Evolutionary conservation across 1,140 invertebrate genomes (phyloP), one percentile per base, ranked within the genome.

Genomic region (Ceratina japonica): DNA sequence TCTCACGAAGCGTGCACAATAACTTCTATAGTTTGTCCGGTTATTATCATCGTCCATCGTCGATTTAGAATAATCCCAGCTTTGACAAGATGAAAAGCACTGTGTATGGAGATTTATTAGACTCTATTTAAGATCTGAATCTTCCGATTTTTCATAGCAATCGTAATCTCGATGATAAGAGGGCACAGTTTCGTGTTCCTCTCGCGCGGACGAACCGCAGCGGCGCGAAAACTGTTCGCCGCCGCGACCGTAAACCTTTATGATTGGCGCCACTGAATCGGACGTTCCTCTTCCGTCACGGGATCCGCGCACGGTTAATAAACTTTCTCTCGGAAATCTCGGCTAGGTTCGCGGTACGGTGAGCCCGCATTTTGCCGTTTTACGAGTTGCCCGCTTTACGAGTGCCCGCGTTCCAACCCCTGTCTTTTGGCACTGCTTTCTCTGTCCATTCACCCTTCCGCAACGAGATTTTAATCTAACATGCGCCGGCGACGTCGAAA

Each of bases 381-480:
- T 85, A 86, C 77, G 80, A 75, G 61, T 24, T 64, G n/a, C 69
- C 68, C 22, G 84, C 37, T 44, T 44, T 44, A 44, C 37, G 80
- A 85, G 77, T 68, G 77, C 58, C 18, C 51, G 16, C n/a, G 20
- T 52, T 49, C 71, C 37, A 59, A n/a, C 74, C 27, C 61, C n/a
- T 18, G 61, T 15, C 56, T 31, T 69, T 58, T 52, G 13, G n/a
- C 20, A 27, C 64, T 49, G 44, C 22, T 63, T 76, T 20, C 3
- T 10, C 27, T 16, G 15, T 15, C 24, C 51, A 44, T 70, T 51
- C 15, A 58, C 59, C 27, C 16, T 18, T 31, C 49, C 52, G 37
- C 18, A 44, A 58, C 58, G 63, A 79, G 78, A 82, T 82, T 86
- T 80, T 86, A 85, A 88, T 87, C 78, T 79, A 84, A 83, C 79